Percentiles rank a stretch among this genome's conserved stretches.
Evolutionary conservation across 2,888 invertebrate genomes (phyloP).

Genomic region (Cephus rjabovi): DNA sequence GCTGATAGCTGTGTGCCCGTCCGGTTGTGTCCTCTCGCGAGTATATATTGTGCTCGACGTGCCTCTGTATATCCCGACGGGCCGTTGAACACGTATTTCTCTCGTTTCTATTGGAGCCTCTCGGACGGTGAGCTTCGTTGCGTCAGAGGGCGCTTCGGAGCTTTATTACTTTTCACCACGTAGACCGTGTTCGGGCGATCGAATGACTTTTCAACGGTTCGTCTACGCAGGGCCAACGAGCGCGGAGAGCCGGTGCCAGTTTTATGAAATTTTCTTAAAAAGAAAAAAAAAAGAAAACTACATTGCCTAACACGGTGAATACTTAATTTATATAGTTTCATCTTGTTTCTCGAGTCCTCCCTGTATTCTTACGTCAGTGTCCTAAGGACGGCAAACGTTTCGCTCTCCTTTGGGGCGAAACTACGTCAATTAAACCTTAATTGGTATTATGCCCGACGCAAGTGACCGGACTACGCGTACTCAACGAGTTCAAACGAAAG

Average conservation of each 20-base stretch:
- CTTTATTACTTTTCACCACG: not conserved
- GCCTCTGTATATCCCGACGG: not conserved
- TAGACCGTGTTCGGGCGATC: not conserved
- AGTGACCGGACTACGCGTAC: conserved; percentile 44
- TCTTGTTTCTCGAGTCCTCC: not conserved
- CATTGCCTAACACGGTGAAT: not conserved
- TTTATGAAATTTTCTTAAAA: not conserved
- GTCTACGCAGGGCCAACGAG: not conserved
- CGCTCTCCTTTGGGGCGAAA: conserved; percentile 36
- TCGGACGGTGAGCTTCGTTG: not conserved
- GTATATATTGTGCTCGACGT: not conserved
- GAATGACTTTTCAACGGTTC: not conserved
- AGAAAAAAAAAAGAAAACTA: not conserved
- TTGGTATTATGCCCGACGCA: conserved; percentile 47
- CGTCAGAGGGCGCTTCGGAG: not conserved
- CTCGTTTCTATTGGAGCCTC: not conserved
- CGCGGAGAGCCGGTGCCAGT: not conserved
- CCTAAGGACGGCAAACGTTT: not conserved
- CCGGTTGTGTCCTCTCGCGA: not conserved
- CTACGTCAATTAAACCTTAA: conserved; percentile 58
- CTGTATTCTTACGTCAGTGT: not conserved
- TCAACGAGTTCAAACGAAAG: conserved; percentile 50
- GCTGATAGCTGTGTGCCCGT: not conserved
- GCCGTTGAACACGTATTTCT: not conserved
- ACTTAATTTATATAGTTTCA: not conserved